Evolutionary conservation across 2,888 invertebrate species (phyloP).

Genomic region (Limnephilus lunatus): DNA sequence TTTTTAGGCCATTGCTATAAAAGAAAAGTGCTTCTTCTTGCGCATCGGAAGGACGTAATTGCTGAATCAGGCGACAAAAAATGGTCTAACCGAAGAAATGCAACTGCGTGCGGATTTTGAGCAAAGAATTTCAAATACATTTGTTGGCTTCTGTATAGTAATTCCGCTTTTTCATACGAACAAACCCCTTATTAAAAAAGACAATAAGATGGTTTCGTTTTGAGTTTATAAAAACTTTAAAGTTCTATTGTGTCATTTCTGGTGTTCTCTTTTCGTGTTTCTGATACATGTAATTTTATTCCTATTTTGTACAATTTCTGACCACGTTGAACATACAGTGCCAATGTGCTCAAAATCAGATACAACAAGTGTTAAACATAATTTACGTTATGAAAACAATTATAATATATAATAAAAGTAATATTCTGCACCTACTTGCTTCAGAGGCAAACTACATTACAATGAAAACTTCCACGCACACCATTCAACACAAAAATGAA

Average conservation of each 20-base stretch:
- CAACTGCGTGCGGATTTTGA: neutral
- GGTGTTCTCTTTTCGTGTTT: neutral
- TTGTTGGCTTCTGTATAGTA: slow-evolving; percentile 8
- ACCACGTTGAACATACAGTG: neutral
- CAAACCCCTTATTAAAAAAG: neutral
- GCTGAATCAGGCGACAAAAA: slow-evolving; percentile 30
- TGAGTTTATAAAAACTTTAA: neutral
- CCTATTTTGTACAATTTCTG: neutral
- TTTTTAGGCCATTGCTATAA: slow-evolving; percentile 40
- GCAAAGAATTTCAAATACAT: slow-evolving; percentile 10
- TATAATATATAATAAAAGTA: no score
- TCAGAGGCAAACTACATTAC: no score
- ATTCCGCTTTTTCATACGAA: neutral
- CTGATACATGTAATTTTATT: neutral
- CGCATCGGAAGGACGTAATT: slow-evolving; percentile 40
- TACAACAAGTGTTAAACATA: no score
- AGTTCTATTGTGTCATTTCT: neutral
- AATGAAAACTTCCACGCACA: no score
- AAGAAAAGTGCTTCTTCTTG: slow-evolving; percentile 43
- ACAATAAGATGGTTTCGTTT: neutral
- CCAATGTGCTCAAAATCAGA: no score
- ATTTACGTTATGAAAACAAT: no score
- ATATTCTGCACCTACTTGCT: no score
- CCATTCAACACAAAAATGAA: no score
- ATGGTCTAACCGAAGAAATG: slow-evolving; percentile 40